phyloP scores from a whole-genome alignment of 2,797 vertebrate genomes.

The Mus caroli region DNA sequence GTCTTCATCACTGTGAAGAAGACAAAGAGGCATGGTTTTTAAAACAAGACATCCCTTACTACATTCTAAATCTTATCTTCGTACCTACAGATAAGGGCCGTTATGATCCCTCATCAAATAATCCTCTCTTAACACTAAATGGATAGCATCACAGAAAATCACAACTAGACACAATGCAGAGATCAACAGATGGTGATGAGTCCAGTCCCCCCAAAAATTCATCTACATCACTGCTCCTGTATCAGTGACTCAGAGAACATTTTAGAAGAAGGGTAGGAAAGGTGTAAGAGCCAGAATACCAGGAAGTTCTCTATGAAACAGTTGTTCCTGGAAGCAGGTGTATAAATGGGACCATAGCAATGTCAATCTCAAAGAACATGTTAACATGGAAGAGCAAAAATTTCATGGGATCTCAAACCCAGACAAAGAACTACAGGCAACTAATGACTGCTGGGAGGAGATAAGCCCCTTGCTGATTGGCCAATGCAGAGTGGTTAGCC shows the following conservation, averaged over 20 bases:
- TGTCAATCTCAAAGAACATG: not conserved
- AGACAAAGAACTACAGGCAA: not conserved
- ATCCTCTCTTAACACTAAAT: too few species aligned
- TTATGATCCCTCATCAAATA: not conserved
- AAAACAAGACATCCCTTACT: not conserved
- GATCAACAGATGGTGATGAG: not conserved
- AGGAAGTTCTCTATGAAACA: too few species aligned
- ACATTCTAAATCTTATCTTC: not conserved
- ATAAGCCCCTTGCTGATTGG: not conserved
- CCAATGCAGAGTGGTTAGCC: not conserved
- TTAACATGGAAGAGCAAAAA: not conserved
- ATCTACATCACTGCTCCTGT: not conserved
- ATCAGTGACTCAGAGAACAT: not conserved
- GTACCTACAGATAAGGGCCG: not conserved
- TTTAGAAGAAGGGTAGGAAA: not conserved
- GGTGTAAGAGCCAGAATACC: too few species aligned
- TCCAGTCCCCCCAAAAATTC: too few species aligned
- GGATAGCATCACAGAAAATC: not conserved
- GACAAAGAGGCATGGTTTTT: conserved; percentile 43
- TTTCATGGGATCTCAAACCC: not conserved
- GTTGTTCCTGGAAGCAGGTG: not conserved
- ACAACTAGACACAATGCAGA: not conserved
- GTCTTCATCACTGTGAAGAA: conserved; percentile 57
- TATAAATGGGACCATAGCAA: not conserved
- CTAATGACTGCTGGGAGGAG: not conserved